Conservation (phyloP, 1,140 invertebrate species). For the Drosophila micromelanica region DNA sequence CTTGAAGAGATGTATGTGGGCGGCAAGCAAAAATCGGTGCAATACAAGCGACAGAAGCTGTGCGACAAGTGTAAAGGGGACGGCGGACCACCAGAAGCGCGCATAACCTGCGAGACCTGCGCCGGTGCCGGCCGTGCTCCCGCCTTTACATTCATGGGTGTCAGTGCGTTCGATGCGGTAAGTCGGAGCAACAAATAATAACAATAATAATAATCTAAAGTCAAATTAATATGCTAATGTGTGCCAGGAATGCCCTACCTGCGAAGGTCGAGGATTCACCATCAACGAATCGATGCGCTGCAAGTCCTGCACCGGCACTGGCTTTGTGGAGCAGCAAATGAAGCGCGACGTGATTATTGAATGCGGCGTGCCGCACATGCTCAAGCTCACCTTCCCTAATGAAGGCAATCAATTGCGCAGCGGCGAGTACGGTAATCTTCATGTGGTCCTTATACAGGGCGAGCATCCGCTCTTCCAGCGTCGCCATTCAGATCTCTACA, state of each 20-base stretch:
- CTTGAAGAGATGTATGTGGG: slow-evolving; percentile 97
- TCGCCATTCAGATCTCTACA: slow-evolving; percentile 90
- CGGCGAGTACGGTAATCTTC: slow-evolving; percentile 93
- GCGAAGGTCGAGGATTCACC: slow-evolving; percentile 89
- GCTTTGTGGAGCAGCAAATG: slow-evolving; percentile 91
- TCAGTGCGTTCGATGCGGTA: slow-evolving; percentile 70
- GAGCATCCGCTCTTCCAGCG: slow-evolving; percentile 92
- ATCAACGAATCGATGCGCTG: slow-evolving; percentile 94
- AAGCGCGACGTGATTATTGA: slow-evolving; percentile 95
- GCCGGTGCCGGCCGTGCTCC: slow-evolving; percentile 60
- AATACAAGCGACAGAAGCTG: slow-evolving; percentile 92
- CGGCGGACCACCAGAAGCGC: slow-evolving; percentile 90
- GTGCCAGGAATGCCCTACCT: slow-evolving; percentile 86
- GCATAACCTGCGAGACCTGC: slow-evolving; percentile 54
- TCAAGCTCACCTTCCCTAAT: slow-evolving; percentile 93
- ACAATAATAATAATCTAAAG: not conserved
- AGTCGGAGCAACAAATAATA: not conserved
- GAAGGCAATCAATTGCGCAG: slow-evolving; percentile 96
- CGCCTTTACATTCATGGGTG: slow-evolving; percentile 68
- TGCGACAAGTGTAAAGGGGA: slow-evolving; percentile 93
- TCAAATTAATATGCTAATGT: not conserved
- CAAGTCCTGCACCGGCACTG: slow-evolving; percentile 91
- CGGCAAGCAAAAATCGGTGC: slow-evolving; percentile 90
- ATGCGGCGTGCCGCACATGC: slow-evolving; percentile 94
- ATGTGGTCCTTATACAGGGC: slow-evolving; percentile 94